Conservation (phyloP, 2,797 vertebrate genomes). For the Lophotriccus pileatus region DNA sequence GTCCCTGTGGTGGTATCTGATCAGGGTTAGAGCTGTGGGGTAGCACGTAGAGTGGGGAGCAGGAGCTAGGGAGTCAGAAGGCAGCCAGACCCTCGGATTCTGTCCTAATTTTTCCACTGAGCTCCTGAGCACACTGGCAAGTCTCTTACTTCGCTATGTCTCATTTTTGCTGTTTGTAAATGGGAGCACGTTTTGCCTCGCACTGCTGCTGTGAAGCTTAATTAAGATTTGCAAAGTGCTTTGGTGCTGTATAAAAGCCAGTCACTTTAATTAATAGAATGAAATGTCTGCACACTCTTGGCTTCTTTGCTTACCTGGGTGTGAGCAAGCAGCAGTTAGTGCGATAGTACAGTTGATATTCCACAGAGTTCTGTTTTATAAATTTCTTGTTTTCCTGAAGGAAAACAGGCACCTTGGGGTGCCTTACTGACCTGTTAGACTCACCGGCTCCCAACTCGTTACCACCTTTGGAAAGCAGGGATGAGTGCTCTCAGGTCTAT, state of each 20-base stretch:
- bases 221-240: constrained; percentile 63
- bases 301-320: constrained; percentile 41
- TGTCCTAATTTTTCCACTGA: not conserved
- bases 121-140: not conserved
- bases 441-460: rapidly evolving
- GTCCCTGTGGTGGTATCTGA: not conserved
- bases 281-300: not conserved
- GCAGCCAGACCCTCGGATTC: not conserved
- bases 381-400: not conserved
- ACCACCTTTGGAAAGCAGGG: not conserved
- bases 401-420: not conserved
- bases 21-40: not conserved
- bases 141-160: not conserved
- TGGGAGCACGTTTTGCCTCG: constrained; percentile 34
- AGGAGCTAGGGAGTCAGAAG: not conserved
- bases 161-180: constrained; percentile 54
- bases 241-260: constrained; percentile 43
- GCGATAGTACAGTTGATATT: not conserved
- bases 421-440: not conserved
- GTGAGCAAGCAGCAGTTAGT: not conserved
- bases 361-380: not conserved
- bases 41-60: not conserved
- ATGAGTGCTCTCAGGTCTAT: not conserved
- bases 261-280: constrained; percentile 59
- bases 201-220: constrained; percentile 41